Evolutionary conservation across 2,797 vertebrate genomes (phyloP).

Genomic region (Petrocephalus sullivani): DNA sequence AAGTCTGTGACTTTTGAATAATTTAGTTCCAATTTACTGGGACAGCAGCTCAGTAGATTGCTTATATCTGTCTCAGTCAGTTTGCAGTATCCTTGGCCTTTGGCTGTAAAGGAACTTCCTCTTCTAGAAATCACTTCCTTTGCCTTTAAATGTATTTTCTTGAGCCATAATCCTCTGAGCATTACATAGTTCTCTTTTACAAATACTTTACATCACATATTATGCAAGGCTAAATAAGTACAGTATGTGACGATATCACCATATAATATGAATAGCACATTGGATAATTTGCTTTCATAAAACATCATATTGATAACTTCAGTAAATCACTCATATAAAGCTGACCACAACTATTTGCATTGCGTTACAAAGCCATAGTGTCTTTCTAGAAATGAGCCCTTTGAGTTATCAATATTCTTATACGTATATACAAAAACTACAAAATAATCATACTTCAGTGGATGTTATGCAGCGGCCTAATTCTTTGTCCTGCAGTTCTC

Average conservation of each 20-base stretch:
- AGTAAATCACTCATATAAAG: neutral
- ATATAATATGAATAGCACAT: neutral
- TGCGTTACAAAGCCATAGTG: neutral
- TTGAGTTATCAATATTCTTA: neutral
- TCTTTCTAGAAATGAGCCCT: neutral
- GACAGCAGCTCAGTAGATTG: slow-evolving; percentile 62
- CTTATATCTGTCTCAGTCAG: slow-evolving; percentile 71
- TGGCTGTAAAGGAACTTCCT: slow-evolving; percentile 41
- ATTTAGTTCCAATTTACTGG: slow-evolving; percentile 69
- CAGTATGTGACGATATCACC: neutral
- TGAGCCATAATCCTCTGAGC: neutral
- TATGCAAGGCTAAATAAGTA: neutral
- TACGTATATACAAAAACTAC: neutral
- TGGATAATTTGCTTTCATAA: neutral
- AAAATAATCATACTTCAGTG: neutral
- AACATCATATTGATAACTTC: neutral
- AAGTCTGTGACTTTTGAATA: slow-evolving; percentile 62
- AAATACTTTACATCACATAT: neutral
- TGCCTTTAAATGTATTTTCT: neutral
- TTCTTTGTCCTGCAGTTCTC: neutral
- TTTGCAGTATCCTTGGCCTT: slow-evolving; percentile 58
- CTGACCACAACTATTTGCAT: neutral
- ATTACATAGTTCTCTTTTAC: neutral
- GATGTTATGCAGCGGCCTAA: neutral
- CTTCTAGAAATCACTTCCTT: neutral